phyloP scores from a whole-genome alignment of 2,113 vertebrate species.

The Zosterops pallidus region DNA sequence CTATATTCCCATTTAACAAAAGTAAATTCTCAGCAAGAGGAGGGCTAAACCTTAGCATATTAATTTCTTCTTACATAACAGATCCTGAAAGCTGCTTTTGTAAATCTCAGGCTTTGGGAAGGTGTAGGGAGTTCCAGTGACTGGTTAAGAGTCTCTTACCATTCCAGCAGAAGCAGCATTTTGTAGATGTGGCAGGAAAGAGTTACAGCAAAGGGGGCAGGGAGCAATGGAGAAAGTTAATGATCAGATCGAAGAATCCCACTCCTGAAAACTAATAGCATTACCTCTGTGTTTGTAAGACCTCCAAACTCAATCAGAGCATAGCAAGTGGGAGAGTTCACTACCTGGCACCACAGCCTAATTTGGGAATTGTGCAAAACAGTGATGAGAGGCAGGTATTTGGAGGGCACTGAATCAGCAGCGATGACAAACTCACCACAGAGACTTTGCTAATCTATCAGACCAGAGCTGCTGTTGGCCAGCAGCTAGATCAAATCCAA shows the following conservation, averaged over 20 bases:
- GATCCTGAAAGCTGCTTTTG: background rate
- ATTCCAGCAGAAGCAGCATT: background rate
- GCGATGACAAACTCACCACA: background rate
- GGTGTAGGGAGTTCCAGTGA: background rate
- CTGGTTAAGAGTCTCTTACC: background rate
- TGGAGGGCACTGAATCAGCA: conserved; percentile 8
- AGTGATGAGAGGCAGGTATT: background rate
- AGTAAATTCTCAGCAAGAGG: background rate
- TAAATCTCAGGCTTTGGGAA: background rate
- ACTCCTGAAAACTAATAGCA: background rate
- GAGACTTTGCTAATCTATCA: background rate
- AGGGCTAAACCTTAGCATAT: background rate
- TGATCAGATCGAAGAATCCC: background rate
- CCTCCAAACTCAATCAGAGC: conserved; percentile 30
- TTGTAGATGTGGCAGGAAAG: background rate
- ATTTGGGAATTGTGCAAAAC: background rate
- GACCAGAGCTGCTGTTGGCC: background rate
- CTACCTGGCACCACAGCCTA: background rate
- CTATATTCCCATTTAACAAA: background rate
- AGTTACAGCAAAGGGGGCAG: background rate
- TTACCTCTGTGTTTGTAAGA: background rate
- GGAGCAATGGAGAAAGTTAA: conserved; percentile 14
- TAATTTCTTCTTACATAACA: background rate
- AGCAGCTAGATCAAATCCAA: background rate
- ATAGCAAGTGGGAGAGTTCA: background rate